Evolutionary conservation across 2,888 invertebrate genomes (phyloP), one percentile per base, ranked within the genome.

Genomic region (Vannuccia rotundouncinata): DNA sequence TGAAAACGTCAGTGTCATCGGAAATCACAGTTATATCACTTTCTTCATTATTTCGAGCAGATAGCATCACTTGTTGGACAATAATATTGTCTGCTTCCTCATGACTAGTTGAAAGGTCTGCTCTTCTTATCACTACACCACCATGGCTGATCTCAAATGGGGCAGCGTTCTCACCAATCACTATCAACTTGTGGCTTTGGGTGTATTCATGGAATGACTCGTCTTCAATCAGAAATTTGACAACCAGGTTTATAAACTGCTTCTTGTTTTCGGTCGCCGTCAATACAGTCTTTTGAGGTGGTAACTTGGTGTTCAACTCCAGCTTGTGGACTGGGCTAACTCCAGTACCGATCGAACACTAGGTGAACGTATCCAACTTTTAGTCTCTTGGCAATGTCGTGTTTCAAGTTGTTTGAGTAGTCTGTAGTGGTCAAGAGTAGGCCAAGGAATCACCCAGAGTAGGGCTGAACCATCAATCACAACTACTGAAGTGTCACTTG

Each of bases 191-290:
- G 75, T 75, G 10, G 31, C 75, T 31, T 75, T 75, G 75, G 29
- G 31, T 75, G 30, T 75, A 29, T 31, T 31, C 30, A 75, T 75
- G 75, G 75, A 75, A 75, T 29, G 30, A 75, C 29, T 31, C 31
- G 75, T 75, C 75, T 31, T 75, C 29, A 31, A 31, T 75, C 75
- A 75, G 75, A 31, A 31, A n/a, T 31, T 75, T 75, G 75, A 29
- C 29, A 31, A 75, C 31, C 30, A 75, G 29, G 29, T 75, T 31
- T 31, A 75, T 75, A 10, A 75, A 31, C 31, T 75, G 75, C 31
- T 75, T 75, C 75, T 75, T 75, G 75, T 75, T 75, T 75, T 75
- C 75, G 31, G 75, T 75, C 30, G 31, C 75, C 30, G 75, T 75
- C 30, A 75, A 31, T 29, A 75, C 31, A 31, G 31, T 31, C 31